Conservation (phyloP, 92 coral and sea anemone species). For the Virgularia gustaviana region DNA sequence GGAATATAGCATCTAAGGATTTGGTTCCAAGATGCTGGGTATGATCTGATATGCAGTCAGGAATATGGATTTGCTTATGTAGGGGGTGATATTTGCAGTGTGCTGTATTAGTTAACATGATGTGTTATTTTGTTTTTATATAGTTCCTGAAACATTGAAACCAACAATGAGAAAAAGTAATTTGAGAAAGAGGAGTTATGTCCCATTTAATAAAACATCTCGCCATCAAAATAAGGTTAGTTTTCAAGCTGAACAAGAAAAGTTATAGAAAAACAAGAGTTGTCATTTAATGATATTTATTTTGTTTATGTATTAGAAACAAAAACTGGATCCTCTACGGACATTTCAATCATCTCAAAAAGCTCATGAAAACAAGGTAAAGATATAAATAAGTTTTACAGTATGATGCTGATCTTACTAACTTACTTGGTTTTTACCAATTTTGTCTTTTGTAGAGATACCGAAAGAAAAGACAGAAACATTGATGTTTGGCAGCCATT, state of each 20-base stretch:
- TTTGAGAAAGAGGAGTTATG: constrained; percentile 51
- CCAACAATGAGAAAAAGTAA: constrained; percentile 60
- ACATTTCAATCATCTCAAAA: constrained; percentile 68
- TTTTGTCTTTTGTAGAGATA: neutral
- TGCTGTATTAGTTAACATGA: neutral
- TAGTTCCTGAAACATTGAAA: constrained; percentile 83
- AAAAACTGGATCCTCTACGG: constrained; percentile 75
- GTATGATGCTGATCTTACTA: neutral
- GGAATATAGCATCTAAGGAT: neutral
- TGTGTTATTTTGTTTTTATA: neutral
- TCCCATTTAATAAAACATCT: constrained; percentile 56
- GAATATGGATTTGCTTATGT: too few relatives aligned
- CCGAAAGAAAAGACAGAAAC: neutral
- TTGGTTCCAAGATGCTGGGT: too few relatives aligned
- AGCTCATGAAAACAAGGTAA: constrained; percentile 60
- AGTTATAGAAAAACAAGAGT: neutral
- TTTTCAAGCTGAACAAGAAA: neutral
- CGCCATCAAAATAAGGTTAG: constrained; percentile 54
- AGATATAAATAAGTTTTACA: neutral
- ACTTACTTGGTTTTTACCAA: neutral
- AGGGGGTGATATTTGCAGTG: neutral
- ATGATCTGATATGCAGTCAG: too few relatives aligned
- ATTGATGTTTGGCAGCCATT: neutral
- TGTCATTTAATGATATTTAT: neutral
- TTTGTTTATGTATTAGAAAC: constrained; percentile 51